phyloP scores from a whole-genome alignment of 2,113 vertebrate species.

The Glaucomys volans region DNA sequence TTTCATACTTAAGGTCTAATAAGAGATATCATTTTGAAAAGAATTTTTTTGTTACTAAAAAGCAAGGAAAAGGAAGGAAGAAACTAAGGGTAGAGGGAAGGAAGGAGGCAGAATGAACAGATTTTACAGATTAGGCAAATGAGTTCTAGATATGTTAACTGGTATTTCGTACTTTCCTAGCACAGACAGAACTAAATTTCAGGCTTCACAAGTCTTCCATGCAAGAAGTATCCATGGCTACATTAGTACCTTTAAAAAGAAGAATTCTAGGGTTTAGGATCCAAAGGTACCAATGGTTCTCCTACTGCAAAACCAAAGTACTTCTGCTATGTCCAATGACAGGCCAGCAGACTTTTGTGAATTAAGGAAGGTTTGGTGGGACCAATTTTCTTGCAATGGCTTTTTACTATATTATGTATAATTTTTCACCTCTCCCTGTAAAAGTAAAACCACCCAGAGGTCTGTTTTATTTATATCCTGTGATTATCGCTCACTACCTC shows the following conservation, averaged over 20 bases:
- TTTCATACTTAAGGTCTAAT: background rate
- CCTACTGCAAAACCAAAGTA: background rate
- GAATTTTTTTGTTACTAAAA: background rate
- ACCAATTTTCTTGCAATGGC: background rate
- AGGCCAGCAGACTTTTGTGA: background rate
- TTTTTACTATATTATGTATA: background rate
- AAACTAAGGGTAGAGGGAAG: too few species aligned
- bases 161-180: background rate
- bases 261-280: background rate
- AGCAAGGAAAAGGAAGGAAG: background rate
- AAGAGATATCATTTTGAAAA: background rate
- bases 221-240: background rate
- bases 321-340: background rate
- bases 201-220: background rate
- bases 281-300: background rate
- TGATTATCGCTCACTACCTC: background rate
- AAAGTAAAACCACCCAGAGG: background rate
- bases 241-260: background rate
- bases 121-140: background rate
- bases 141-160: background rate
- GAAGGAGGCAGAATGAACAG: background rate
- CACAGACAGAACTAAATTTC: background rate
- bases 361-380: background rate
- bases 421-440: background rate
- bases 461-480: background rate